Base-by-base conservation (phyloP, 2,888 invertebrate genomes). In the Scotopteryx bipunctaria region DNA sequence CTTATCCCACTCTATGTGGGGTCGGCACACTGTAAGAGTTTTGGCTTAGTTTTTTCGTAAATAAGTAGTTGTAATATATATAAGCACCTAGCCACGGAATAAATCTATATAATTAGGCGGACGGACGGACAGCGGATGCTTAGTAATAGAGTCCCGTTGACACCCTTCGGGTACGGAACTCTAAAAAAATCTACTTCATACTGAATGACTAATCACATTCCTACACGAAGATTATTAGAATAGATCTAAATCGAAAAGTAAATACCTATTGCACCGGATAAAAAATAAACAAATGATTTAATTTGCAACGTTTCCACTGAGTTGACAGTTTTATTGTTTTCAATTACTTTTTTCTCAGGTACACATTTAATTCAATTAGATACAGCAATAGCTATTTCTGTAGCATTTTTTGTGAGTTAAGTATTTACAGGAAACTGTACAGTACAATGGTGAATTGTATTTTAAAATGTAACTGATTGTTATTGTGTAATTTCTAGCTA, bases 151-250 rank as follows among this genome's bases (percentile, higher is more conserved):
- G n/a, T n/a, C n/a, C n/a, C n/a, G n/a, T n/a, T n/a, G n/a, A n/a
- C n/a, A n/a, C n/a, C n/a, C n/a, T n/a, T n/a, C n/a, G n/a, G n/a
- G n/a, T n/a, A n/a, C n/a, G n/a, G n/a, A n/a, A n/a, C 3, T 40
- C 35, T 48, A 35, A 41, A 48, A 29, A 41, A 29, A 41, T 8
- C 16, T 35, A 17, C 5, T 14, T n/a, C 5, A 8, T 15, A 14
- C 14, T 33, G 42, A 43, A 37, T 44, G 25, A 32, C 55, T 69
- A 66, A 69, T 54, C 62, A 66, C 71, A 70, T 71, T 72, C 74
- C 71, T 66, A 66, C 77, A 75, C 75, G 70, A 65, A 66, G 68
- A 66, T 65, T 42, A n/a, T n/a, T 45, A 36, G 53, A 53, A 56
- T 42, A 64, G 64, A 65, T 63, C 63, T 40, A 56, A 50, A 48